phyloP scores from a whole-genome alignment of 2,888 invertebrate genomes.

The Cataglyphis cursor region DNA sequence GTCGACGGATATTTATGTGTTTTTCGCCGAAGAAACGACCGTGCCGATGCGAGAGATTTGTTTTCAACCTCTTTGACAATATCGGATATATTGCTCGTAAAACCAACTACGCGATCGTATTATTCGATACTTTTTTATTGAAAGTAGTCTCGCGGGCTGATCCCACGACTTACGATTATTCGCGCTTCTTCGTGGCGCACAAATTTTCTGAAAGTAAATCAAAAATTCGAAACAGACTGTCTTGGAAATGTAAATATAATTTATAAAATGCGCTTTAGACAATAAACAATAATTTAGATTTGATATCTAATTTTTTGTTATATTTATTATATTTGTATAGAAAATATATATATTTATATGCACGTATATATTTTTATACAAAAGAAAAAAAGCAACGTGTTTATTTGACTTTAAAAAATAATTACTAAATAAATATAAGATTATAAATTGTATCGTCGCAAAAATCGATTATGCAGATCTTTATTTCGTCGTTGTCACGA shows the following conservation, averaged over 20 bases:
- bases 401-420: not conserved
- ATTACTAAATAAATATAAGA: not conserved
- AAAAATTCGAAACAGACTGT: not conserved
- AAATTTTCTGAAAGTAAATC: slow-evolving; percentile 21
- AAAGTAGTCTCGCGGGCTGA: not conserved
- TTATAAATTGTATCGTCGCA: not conserved
- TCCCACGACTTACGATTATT: not conserved
- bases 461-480: slow-evolving; percentile 43
- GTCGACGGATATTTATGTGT: slow-evolving; percentile 46
- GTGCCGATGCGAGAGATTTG: not conserved
- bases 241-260: not conserved
- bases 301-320: not conserved
- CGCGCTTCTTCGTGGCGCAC: not conserved
- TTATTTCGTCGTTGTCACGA: slow-evolving; percentile 55
- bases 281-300: not conserved
- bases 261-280: not conserved
- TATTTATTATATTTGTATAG: no score
- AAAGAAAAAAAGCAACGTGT: not conserved
- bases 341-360: not conserved
- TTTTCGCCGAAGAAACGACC: slow-evolving; percentile 26
- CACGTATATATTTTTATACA: not conserved
- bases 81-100: slow-evolving; percentile 3
- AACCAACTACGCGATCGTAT: not conserved
- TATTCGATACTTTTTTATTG: not conserved
- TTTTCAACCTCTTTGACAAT: slow-evolving; percentile 15